phyloP scores from a whole-genome alignment of 2,888 invertebrate genomes.

The Philereme transversata region DNA sequence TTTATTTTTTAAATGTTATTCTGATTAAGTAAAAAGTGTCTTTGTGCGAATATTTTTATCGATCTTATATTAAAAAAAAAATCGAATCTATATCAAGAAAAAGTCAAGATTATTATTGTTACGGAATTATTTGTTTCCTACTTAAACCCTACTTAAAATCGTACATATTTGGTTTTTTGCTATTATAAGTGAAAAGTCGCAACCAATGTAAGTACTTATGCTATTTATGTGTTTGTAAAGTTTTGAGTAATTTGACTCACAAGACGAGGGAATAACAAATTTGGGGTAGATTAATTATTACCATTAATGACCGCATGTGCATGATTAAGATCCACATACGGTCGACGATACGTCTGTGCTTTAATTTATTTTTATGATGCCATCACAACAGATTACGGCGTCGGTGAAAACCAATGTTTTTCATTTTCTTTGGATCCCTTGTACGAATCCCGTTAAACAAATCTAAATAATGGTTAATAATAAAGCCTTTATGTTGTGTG shows the following conservation, averaged over 20 bases:
- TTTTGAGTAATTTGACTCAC: conserved; percentile 33
- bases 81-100: too few relatives aligned
- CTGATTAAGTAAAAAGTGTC: too few relatives aligned
- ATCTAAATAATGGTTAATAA: conserved; percentile 44
- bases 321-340: too few relatives aligned
- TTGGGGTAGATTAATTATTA: not conserved
- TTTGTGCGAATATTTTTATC: too few relatives aligned
- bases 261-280: conserved; percentile 23
- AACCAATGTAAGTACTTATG: conserved; percentile 20
- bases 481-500: conserved; percentile 46
- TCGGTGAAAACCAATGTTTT: conserved; percentile 17
- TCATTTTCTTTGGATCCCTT: conserved; percentile 53
- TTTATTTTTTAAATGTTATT: too few relatives aligned
- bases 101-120: conserved; percentile 20
- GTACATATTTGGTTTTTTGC: conserved; percentile 31
- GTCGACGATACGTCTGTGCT: too few relatives aligned
- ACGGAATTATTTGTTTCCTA: conserved; percentile 25
- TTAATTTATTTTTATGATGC: too few relatives aligned
- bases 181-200: conserved; percentile 32
- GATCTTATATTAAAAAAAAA: too few relatives aligned
- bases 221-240: conserved; percentile 38
- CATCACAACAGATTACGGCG: too few relatives aligned
- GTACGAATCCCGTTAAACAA: conserved; percentile 49
- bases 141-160: conserved; percentile 16
- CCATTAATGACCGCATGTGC: too few relatives aligned